Base-by-base conservation (phyloP, 2,888 invertebrate species). In the Ligdia adustata region DNA sequence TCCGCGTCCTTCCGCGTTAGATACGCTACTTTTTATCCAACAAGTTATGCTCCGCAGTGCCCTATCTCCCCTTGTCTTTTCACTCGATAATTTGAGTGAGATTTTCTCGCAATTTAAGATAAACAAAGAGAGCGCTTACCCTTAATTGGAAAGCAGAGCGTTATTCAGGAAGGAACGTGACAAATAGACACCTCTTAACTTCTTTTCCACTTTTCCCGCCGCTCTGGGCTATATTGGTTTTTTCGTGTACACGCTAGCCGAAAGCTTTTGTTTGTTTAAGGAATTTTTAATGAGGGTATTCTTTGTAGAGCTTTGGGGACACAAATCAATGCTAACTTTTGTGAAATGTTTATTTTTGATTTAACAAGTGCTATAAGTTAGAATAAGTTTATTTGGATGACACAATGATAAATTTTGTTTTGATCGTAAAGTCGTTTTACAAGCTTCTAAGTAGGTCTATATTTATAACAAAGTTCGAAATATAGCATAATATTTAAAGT, bases 161-260 rank as follows among this genome's bases (percentile, higher is more conserved):
- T 85, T 82, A 83, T 83, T 88, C 88, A 82, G 85, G 85, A 88
- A 83, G 82, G 77, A 88, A 89, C 89, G 89, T 90, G 89, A 90
- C 89, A 90, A 90, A 90, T 89, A 89, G 89, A 90, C 89, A 89
- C 88, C 89, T 90, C 89, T 90, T 89, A 89, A 89, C 88, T 90
- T 90, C 88, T 89, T 90, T 88, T 81, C 85, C 86, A 83, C 58
- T 84, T 88, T 83, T 76, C 72, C 79, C 75, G 79, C 78, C 77
- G 78, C 79, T 77, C 76, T 62, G 72, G 78, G 82, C 83, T 82
- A 79, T 87, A 89, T 87, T 88, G 86, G 82, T 76, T 81, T 85
- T 84, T 87, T 79, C 75, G 72, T 80, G 78, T 83, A 77, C 78
- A 76, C 74, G 73, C 66, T 72, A 70, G 67, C 75, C 76, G 66